A percentile compares a stretch with the other conserved stretches of the same genome.
Conservation (phyloP, 1,140 invertebrate genomes). For the Amyelois transitella region DNA sequence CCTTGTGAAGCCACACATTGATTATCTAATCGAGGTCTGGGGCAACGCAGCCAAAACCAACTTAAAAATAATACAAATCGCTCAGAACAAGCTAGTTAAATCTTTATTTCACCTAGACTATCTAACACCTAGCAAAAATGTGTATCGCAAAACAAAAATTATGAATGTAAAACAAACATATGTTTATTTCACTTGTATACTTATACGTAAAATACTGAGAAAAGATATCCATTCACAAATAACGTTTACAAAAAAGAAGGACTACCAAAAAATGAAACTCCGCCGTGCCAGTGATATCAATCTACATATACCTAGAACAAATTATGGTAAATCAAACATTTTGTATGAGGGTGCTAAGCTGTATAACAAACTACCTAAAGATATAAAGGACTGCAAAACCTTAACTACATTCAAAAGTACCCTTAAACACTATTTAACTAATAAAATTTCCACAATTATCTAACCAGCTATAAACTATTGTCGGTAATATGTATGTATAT, state of each 20-base stretch:
- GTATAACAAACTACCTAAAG: constrained; percentile 2
- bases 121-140: too few species aligned
- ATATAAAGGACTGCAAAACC: neutral
- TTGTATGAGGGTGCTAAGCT: constrained; percentile 2
- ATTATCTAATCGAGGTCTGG: constrained; percentile 5
- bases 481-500: too few species aligned
- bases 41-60: neutral
- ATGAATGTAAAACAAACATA: constrained; percentile 10
- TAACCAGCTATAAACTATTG: too few species aligned
- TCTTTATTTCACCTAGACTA: neutral
- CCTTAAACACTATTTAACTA: too few species aligned
- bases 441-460: too few species aligned
- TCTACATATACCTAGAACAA: constrained; percentile 2
- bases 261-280: neutral
- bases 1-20: neutral
- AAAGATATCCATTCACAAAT: neutral
- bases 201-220: constrained; percentile 5
- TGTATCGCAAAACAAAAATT: too few species aligned
- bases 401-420: neutral
- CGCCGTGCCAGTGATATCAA: neutral
- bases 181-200: constrained; percentile 9
- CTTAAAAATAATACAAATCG: neutral
- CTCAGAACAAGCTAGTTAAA: constrained; percentile 2
- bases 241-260: neutral
- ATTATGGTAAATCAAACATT: constrained; percentile 8